A percentile compares a stretch with the other conserved stretches of the same genome.
Conservation (phyloP, 2,797 vertebrate species). For the Smutsia gigantea region DNA sequence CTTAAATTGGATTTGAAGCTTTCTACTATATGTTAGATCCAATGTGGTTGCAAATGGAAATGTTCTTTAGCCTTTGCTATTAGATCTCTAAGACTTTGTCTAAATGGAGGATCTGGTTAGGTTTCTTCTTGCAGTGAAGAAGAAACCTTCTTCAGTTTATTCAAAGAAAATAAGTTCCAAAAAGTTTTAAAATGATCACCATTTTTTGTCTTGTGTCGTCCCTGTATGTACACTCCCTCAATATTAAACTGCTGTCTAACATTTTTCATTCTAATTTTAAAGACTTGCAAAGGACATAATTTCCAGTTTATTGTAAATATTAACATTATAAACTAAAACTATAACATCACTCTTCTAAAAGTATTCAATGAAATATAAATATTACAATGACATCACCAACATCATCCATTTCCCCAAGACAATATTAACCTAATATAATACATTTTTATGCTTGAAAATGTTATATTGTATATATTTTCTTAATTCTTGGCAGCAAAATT, state of each 20-base stretch:
- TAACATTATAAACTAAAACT: neutral
- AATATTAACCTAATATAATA: neutral
- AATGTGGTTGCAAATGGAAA: slow-evolving; percentile 46
- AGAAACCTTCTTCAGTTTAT: slow-evolving; percentile 47
- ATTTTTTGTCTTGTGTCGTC: neutral
- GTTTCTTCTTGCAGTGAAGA: slow-evolving; percentile 1
- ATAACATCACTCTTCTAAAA: neutral
- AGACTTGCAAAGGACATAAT: neutral
- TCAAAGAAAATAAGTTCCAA: neutral
- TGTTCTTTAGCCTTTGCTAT: neutral
- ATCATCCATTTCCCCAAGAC: neutral
- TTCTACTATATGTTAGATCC: neutral
- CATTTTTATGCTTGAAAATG: neutral
- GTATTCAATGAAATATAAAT: neutral
- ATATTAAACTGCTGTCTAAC: neutral
- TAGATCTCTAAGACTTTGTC: neutral
- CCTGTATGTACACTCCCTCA: neutral
- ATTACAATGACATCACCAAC: neutral
- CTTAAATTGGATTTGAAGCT: slow-evolving; percentile 5
- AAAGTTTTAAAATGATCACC: neutral
- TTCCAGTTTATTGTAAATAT: slow-evolving; percentile 7
- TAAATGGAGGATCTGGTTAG: slow-evolving; percentile 34
- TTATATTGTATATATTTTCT: neutral
- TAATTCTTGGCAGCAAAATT: neutral
- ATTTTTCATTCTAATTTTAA: slow-evolving; percentile 30